A percentile compares a stretch with the other conserved stretches of the same genome.
Evolutionary conservation across 1,140 invertebrate genomes (phyloP).

Genomic region (Tetragnatha versicolor): DNA sequence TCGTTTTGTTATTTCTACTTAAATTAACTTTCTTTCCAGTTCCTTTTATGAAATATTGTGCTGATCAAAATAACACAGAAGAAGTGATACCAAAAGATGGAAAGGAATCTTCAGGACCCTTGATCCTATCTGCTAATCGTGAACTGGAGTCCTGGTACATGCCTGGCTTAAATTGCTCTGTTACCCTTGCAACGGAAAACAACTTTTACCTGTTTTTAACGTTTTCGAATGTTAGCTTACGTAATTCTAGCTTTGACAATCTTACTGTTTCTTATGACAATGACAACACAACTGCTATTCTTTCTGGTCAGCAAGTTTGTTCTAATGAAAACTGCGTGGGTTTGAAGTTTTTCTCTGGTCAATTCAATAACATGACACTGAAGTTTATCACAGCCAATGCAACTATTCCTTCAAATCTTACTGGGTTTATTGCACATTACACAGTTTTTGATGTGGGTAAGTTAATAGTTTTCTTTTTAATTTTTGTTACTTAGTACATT

Average conservation of each 20-base stretch:
- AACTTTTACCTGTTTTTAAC: conserved; percentile 16
- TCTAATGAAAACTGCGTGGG: conserved; percentile 43
- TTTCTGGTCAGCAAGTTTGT: conserved; percentile 43
- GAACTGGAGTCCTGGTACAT: conserved; percentile 17
- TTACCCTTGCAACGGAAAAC: conserved; percentile 8
- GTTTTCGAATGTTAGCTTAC: conserved; percentile 47
- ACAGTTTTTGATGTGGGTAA: conserved; percentile 41
- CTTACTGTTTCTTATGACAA: conserved; percentile 26
- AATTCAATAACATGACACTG: conserved; percentile 30
- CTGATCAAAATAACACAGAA: conserved; percentile 1
- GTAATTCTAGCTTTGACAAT: conserved; percentile 46
- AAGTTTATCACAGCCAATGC: conserved; percentile 48
- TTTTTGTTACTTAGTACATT: background rate
- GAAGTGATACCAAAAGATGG: background rate
- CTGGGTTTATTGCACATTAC: conserved; percentile 42
- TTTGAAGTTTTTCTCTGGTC: conserved; percentile 41
- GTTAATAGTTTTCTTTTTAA: background rate
- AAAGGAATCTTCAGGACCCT: background rate
- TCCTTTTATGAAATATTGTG: conserved; percentile 25
- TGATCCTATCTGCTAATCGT: background rate
- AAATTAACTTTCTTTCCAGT: conserved; percentile 10
- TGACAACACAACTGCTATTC: background rate
- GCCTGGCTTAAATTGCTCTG: conserved; percentile 26
- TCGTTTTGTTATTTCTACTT: background rate
- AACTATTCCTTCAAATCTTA: conserved; percentile 31